Evolutionary conservation across 2,113 vertebrate species (phyloP), one percentile per base, ranked within the genome.

Genomic region (Phylloscopus trochiloides): DNA sequence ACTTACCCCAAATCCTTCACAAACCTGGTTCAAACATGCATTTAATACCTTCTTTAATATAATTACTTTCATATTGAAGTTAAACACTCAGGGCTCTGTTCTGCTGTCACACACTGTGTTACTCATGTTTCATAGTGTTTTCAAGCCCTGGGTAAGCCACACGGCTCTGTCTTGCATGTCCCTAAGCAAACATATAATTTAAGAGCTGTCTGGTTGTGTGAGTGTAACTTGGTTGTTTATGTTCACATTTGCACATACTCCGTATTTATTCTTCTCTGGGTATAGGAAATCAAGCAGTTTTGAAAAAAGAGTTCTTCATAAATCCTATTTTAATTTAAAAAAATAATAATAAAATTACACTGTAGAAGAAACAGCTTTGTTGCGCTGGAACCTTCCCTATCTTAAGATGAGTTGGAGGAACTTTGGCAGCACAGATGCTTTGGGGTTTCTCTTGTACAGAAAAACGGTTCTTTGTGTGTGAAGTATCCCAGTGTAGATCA

Each of bases 1-100:
- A 97, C 66, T 95, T 79, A 93, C 26, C 36, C 58, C 0, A 14
- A 91, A 84, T 91, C 84, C 77, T 95, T 96, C 66, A 89, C 51
- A 96, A 95, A 88, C 9, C 16, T 78, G n/a, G 4, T 89, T 97
- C 78, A 89, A 96, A 96, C 19, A 48, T 77, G 26, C 11, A 91
- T 75, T 94, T 97, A 95, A 80, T 95, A 57, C 48, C 31, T 72
- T 72, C 66, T 96, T 91, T 96, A 88, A 77, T 85, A 79, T 65
- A 86, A 96, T 94, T 91, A 55, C 24, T 79, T 96, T 94, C 72
- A 83, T 86, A 68, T 7, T 82, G 68, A 97, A 96, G 24, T 94
- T 75, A 96, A 97, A 89, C 24, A 95, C 70, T 75, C 43, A 63
- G 62, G 38, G 19, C 9, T 94, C 21, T 90, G 18, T 72, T 73